Conservation (phyloP, 1,140 invertebrate species). For the Drosophila tani region DNA sequence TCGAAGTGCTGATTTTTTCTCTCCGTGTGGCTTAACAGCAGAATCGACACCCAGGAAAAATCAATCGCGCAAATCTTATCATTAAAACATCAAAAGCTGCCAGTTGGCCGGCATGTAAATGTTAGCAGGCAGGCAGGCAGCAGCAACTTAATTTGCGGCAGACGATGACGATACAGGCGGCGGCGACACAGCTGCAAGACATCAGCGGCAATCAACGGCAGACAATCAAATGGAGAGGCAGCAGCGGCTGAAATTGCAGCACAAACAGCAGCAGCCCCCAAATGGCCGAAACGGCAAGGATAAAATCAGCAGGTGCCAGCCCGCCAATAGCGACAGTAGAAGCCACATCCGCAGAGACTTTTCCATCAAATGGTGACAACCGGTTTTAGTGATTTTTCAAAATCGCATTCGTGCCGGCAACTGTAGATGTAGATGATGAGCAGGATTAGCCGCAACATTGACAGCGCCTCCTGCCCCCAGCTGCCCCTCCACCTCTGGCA, state of each 20-base stretch:
- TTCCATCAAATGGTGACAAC: constrained; percentile 70
- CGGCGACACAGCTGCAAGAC: constrained; percentile 72
- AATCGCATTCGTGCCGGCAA: constrained; percentile 59
- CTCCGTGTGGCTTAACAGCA: constrained; percentile 25
- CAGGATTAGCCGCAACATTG: constrained; percentile 77
- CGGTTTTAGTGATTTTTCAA: constrained; percentile 76
- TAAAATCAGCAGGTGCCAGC: constrained; percentile 78
- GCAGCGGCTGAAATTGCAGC: constrained; percentile 51
- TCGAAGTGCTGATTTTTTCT: not conserved
- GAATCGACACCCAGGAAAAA: constrained; percentile 77
- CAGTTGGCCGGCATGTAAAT: constrained; percentile 70
- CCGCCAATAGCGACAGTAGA: constrained; percentile 10
- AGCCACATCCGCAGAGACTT: constrained; percentile 37
- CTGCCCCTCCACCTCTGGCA: constrained; percentile 2
- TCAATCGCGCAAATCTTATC: constrained; percentile 81
- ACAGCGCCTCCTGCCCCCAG: constrained; percentile 52
- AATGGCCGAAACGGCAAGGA: constrained; percentile 64
- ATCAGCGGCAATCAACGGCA: constrained; percentile 80
- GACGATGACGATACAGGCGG: constrained; percentile 37
- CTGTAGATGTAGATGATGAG: constrained; percentile 76
- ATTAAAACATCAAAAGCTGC: constrained; percentile 81
- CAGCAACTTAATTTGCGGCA: constrained; percentile 72
- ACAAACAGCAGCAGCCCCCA: constrained; percentile 64
- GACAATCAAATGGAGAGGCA: constrained; percentile 76
- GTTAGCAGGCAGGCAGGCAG: constrained; percentile 47